A percentile compares a stretch with the other conserved stretches of the same genome.
phyloP scores from a whole-genome alignment of 2,113 vertebrate genomes.

The Amblyopsis rosae region DNA sequence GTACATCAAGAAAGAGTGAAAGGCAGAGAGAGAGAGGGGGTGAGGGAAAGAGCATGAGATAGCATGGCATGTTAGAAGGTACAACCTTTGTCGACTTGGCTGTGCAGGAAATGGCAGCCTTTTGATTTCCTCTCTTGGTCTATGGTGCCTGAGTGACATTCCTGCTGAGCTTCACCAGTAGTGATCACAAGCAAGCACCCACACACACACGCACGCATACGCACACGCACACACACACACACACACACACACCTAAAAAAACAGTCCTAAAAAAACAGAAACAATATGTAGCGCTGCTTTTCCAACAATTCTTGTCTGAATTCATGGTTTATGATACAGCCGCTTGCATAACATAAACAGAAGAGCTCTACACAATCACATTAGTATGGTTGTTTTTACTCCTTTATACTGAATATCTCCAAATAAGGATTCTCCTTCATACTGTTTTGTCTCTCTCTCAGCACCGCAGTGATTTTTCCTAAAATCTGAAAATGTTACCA shows the following conservation, averaged over 20 bases:
- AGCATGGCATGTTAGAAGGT: conserved; percentile 3
- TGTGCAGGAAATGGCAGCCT: conserved; percentile 38
- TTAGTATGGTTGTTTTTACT: no score
- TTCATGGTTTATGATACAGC: not conserved
- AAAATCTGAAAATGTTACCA: no score
- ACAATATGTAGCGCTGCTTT: conserved; percentile 5
- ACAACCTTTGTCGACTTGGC: conserved; percentile 40
- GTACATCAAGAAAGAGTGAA: not conserved
- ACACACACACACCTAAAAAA: not conserved
- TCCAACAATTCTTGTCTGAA: conserved; percentile 3
- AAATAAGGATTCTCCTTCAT: no score
- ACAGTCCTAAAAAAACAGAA: not conserved
- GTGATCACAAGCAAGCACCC: not conserved
- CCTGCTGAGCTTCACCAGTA: conserved; percentile 44
- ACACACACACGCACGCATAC: conserved; percentile 12
- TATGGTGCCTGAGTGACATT: conserved; percentile 44
- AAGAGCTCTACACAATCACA: no score
- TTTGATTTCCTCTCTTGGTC: conserved; percentile 62
- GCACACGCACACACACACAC: conserved; percentile 4
- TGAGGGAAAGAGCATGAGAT: not conserved
- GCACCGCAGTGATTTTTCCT: no score
- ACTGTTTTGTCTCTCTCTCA: no score
- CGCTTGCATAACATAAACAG: not conserved
- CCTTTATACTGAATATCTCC: no score
- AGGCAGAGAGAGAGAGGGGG: conserved; percentile 1